Base-by-base conservation (phyloP, 2,888 invertebrate species). In the Ophraella communa region DNA sequence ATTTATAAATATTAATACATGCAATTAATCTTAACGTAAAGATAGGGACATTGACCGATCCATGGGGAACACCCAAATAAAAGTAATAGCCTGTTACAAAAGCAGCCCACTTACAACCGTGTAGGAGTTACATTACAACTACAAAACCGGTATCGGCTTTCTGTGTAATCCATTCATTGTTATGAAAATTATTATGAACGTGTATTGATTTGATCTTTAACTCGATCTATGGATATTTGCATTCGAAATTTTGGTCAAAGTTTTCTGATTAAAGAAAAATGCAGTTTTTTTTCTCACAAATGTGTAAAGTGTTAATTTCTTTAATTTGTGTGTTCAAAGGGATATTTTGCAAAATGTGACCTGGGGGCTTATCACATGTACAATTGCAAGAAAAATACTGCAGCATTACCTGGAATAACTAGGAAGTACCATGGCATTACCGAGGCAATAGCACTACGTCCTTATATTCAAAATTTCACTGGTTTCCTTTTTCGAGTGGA, bases 101-200 rank as follows among this genome's bases (percentile, higher is more conserved):
- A 18, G 20, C 47, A 47, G 47, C 47, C 47, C 47, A 47, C 47
- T 47, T 47, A 23, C 8, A 42, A 21, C 1, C 21, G 47, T 20
- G 47, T 18, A 10, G 47, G 47, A 11, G 47, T 47, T 47, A 42
- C 7, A 17, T 42, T 47, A 21, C 18, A 18, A 21, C 20, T 47
- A 47, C 23, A 47, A 47, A 10, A 21, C 21, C 47, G 47, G 47
- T 21, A 47, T 47, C 47, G 47, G 47, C 47, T 47, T 17, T 42
- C 17, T 1, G 21, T 47, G 47, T 42, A 47, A 47, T 21, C 21
- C 47, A 44, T 39, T 45, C 47, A 54, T 54, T 61, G 45, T 61
- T 44, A 54, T 61, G 61, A 54, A 55, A 61, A 54, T 53, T 35
- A 35, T 55, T 35, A 54, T 27, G n/a, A 24, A 35, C 45, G 11